Conservation (phyloP, 2,113 vertebrate genomes). For the Tachysurus fulvidraco region DNA sequence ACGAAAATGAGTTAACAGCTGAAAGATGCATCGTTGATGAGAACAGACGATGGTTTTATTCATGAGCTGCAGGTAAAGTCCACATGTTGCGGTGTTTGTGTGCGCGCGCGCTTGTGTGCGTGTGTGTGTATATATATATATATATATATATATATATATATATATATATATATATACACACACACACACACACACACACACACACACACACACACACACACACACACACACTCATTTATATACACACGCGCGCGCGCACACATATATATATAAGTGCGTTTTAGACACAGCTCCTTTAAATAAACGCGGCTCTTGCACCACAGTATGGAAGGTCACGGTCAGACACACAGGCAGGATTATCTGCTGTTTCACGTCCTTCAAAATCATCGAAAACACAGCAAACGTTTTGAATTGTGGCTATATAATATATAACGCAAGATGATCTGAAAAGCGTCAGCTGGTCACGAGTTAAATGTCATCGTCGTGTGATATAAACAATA, state of each 20-base stretch:
- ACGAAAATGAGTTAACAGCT: not conserved
- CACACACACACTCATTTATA: no score
- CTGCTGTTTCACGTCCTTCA: not conserved
- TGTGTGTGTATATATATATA: not conserved
- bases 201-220: no score
- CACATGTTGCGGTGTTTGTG: constrained; percentile 50
- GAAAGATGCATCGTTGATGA: no score
- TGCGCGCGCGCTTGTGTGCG: not conserved
- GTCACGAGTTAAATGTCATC: not conserved
- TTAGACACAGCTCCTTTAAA: constrained; percentile 42
- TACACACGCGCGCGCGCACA: no score
- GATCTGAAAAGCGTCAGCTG: not conserved
- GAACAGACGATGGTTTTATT: not conserved
- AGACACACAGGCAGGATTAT: constrained; percentile 15
- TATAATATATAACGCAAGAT: no score
- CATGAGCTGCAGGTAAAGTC: not conserved
- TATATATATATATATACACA: no score
- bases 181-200: no score
- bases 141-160: no score
- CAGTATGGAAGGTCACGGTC: constrained; percentile 50
- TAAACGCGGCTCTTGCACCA: constrained; percentile 29
- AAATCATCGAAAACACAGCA: not conserved
- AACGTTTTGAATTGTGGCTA: not conserved
- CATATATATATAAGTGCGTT: not conserved
- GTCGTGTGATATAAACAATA: not conserved